Evolutionary conservation across 92 coral and sea anemone genomes (phyloP).

Genomic region (Zoanthus gigantus): DNA sequence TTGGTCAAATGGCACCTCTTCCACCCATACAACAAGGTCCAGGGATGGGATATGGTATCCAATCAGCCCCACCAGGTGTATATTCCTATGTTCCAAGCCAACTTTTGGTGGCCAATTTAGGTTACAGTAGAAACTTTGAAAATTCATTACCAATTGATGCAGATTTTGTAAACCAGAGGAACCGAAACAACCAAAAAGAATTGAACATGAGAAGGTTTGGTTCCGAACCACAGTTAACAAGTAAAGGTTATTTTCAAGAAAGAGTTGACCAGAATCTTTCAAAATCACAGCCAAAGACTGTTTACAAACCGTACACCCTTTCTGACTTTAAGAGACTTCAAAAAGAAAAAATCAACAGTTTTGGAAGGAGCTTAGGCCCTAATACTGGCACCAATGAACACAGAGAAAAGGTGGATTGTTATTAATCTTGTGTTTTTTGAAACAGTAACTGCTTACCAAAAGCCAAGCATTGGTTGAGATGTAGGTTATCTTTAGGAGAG

Average conservation of each 20-base stretch:
- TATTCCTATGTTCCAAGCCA: conserved; percentile 26
- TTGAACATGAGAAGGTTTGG: conserved; percentile 16
- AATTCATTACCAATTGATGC: background rate
- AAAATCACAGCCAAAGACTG: conserved; percentile 9
- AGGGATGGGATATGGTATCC: conserved; percentile 11
- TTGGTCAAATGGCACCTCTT: conserved; percentile 15
- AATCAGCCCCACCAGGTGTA: conserved; percentile 33
- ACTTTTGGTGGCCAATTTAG: conserved; percentile 17
- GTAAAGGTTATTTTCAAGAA: background rate
- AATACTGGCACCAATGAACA: conserved; percentile 30
- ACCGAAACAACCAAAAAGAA: background rate
- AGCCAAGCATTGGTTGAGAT: too few relatives aligned
- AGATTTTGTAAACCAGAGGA: conserved; percentile 1
- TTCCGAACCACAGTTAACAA: conserved; percentile 40
- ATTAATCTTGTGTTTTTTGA: too few relatives aligned
- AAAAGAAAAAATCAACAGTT: conserved; percentile 16
- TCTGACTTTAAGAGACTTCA: conserved; percentile 43
- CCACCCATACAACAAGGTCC: conserved; percentile 35
- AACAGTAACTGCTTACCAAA: too few relatives aligned
- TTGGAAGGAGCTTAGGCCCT: conserved; percentile 42
- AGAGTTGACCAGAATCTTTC: conserved; percentile 4
- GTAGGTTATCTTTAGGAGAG: too few relatives aligned
- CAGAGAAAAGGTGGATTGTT: conserved; percentile 22
- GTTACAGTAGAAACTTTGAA: background rate
- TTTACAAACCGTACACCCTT: conserved; percentile 34